Evolutionary conservation across 1,140 invertebrate species (phyloP), one percentile per base, ranked within the genome.

Genomic region (Augochlora pura): DNA sequence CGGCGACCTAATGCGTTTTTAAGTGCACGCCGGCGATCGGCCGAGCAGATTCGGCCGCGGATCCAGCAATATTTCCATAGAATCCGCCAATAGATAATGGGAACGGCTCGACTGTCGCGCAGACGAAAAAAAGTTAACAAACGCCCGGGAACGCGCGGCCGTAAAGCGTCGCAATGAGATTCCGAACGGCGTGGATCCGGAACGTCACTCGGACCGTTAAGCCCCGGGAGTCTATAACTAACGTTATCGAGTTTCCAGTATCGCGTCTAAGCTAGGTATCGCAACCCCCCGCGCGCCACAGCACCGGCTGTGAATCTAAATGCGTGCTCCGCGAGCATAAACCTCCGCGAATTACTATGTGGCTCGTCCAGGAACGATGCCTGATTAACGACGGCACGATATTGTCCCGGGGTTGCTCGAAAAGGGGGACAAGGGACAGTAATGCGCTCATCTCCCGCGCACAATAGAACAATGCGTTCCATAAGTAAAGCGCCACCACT

Each of bases 381-480:
- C 84, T 86, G 85, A 87, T 87, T 86, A 86, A 86, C 85, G 85
- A 87, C 84, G 77, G 84, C 81, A 83, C 85, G 81, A 86, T 83
- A 86, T 86, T 86, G 85, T 86, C 85, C 81, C 74, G 69, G 85
- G 81, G 85, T 86, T 86, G 85, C 84, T 86, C 81, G 84, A 85
- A 86, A 86, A 86, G 80, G 82, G 78, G 85, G 85, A 87, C 85
- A 87, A 87, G 85, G 86, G 86, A 86, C 85, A 87, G 86, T 87
- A 87, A 87, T 87, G 82, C 86, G 86, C 86, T 87, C 86, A 87
- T 87, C 86, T 87, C 85, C 83, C 82, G 77, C 60, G 71, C 77
- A 87, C 86, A 87, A 87, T 87, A 87, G 86, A 87, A 87, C 86
- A 87, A 87, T 87, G 86, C 86, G 79, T 84, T 80, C 85, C 86